These are phyloP conservation scores for Hemitrygon akajei DNA, from an alignment of 2,797 vertebrate genomes.

Conservation along the genomic window DNA sequence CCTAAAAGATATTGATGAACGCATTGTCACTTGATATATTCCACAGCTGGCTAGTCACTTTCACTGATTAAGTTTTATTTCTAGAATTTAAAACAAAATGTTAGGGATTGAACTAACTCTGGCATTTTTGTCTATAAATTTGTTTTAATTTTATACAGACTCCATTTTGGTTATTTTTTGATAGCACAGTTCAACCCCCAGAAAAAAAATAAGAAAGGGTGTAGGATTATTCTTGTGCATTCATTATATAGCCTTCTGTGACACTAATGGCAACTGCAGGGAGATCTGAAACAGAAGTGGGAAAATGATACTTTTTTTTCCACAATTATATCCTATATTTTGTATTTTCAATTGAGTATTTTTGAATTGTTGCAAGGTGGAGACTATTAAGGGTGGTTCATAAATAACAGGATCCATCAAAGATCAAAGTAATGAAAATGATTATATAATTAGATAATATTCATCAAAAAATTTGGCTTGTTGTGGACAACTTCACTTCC, in stretches of 20 bases:
- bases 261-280: neutral
- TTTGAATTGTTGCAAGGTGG: neutral
- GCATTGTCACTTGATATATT: neutral
- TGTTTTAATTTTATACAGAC: neutral
- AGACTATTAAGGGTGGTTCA: neutral
- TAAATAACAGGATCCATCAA: neutral
- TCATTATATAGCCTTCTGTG: neutral
- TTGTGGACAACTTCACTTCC: neutral
- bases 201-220: neutral
- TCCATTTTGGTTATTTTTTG: neutral
- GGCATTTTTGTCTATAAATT: neutral
- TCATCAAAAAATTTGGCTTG: neutral
- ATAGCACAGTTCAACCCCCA: neutral
- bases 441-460: neutral
- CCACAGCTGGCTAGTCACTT: neutral
- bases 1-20: neutral
- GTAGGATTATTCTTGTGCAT: neutral
- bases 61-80: neutral
- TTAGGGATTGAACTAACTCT: neutral
- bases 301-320: too few relatives aligned
- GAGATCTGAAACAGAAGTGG: neutral
- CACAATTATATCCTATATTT: neutral
- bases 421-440: neutral
- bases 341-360: neutral
- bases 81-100: neutral